These are phyloP conservation scores for Setophaga coronata DNA, from an alignment of 2,113 vertebrate genomes.

Conservation along the genomic window DNA sequence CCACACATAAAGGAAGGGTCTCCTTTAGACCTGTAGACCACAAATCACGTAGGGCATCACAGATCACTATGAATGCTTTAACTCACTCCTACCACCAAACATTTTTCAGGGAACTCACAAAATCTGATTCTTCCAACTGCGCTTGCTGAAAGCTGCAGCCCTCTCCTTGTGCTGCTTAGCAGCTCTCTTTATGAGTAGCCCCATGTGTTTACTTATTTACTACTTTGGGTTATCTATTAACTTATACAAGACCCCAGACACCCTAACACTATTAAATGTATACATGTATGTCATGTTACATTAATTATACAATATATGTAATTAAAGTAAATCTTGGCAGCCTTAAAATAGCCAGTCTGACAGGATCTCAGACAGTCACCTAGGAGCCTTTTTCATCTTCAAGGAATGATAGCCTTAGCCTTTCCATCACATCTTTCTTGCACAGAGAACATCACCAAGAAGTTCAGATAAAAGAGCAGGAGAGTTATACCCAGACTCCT, in stretches of 20 bases:
- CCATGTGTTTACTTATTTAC: conserved; percentile 21
- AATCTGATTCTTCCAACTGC: neutral
- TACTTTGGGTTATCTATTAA: neutral
- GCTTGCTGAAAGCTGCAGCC: neutral
- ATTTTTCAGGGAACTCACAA: neutral
- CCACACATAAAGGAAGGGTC: neutral
- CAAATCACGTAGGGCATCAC: neutral
- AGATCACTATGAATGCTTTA: neutral
- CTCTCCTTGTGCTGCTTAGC: neutral
- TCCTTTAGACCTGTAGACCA: neutral
- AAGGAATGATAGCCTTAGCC: neutral
- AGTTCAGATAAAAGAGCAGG: neutral
- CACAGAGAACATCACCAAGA: neutral
- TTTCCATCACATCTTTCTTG: conserved; percentile 1
- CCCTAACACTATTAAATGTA: neutral
- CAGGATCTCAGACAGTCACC: neutral
- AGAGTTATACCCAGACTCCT: neutral
- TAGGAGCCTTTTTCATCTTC: conserved; percentile 12
- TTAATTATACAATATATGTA: conserved; percentile 11
- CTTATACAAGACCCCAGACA: neutral
- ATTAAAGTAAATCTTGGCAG: conserved; percentile 15
- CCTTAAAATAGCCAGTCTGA: neutral
- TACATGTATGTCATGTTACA: neutral
- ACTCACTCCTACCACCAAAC: neutral
- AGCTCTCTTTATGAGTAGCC: neutral